Evolutionary conservation across 2,888 invertebrate genomes (phyloP).

Genomic region (Drosophila atripex): DNA sequence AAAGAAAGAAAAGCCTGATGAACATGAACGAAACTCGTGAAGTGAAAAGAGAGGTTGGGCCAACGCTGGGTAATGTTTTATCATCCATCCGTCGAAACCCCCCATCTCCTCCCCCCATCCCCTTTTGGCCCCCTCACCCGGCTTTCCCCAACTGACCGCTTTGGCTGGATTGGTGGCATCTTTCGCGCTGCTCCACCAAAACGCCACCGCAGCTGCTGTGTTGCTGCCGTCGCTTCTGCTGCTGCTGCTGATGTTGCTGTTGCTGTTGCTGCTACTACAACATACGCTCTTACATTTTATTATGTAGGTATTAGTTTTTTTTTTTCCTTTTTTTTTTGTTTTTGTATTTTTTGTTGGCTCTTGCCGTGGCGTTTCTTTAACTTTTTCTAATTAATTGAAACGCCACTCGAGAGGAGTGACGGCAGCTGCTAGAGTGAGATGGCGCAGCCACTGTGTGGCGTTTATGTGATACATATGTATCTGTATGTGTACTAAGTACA

Average conservation of each 20-base stretch:
- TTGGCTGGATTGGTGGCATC: constrained; percentile 65
- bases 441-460: constrained; percentile 15
- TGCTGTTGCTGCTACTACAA: constrained; percentile 42
- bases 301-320: constrained; percentile 77
- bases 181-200: constrained; percentile 56
- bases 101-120: neutral
- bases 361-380: constrained; percentile 68
- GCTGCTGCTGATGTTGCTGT: constrained; percentile 38
- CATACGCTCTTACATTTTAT: constrained; percentile 80
- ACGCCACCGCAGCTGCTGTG: constrained; percentile 17
- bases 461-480: constrained; percentile 42
- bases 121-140: neutral
- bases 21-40: constrained; percentile 72
- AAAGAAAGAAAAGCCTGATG: constrained; percentile 75
- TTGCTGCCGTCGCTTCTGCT: constrained; percentile 22
- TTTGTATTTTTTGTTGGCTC: constrained; percentile 47
- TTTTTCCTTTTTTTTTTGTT: constrained; percentile 31
- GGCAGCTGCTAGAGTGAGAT: constrained; percentile 47
- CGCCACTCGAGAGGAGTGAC: constrained; percentile 75
- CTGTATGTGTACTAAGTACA: constrained; percentile 29
- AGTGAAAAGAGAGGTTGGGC: constrained; percentile 66
- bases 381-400: constrained; percentile 81
- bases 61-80: constrained; percentile 54
- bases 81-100: constrained; percentile 42
- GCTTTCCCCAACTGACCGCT: constrained; percentile 59